Evolutionary conservation across 1,140 invertebrate genomes (phyloP).

Genomic region (Sinella curviseta): DNA sequence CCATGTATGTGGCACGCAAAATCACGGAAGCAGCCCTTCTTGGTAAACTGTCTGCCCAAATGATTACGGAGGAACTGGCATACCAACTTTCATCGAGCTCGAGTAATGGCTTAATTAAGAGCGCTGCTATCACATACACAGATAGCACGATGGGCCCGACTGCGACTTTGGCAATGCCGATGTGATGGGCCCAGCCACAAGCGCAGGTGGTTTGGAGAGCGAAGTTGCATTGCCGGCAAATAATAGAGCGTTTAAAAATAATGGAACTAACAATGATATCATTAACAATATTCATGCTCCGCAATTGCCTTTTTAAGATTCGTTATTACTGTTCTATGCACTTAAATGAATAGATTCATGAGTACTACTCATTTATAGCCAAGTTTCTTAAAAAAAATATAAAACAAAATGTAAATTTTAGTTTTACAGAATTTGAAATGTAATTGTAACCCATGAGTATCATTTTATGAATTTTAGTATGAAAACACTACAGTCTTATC

Average conservation of each 20-base stretch:
- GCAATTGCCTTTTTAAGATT: background rate
- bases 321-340: background rate
- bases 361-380: too few relatives aligned
- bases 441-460: too few relatives aligned
- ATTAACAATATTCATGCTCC: too few relatives aligned
- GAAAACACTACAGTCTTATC: background rate
- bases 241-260: background rate
- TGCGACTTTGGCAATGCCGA: background rate
- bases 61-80: background rate
- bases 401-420: too few relatives aligned
- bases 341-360: background rate
- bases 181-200: background rate
- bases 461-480: background rate
- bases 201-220: background rate
- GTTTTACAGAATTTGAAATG: too few relatives aligned
- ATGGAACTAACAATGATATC: background rate
- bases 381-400: too few relatives aligned
- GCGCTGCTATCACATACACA: background rate
- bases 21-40: background rate
- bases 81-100: background rate
- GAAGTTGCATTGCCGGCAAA: background rate
- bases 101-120: constrained; percentile 6
- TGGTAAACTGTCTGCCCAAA: background rate
- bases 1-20: background rate
- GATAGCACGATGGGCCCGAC: constrained; percentile 1